phyloP scores from a whole-genome alignment of 2,113 vertebrate genomes.

The Merops nubicus region DNA sequence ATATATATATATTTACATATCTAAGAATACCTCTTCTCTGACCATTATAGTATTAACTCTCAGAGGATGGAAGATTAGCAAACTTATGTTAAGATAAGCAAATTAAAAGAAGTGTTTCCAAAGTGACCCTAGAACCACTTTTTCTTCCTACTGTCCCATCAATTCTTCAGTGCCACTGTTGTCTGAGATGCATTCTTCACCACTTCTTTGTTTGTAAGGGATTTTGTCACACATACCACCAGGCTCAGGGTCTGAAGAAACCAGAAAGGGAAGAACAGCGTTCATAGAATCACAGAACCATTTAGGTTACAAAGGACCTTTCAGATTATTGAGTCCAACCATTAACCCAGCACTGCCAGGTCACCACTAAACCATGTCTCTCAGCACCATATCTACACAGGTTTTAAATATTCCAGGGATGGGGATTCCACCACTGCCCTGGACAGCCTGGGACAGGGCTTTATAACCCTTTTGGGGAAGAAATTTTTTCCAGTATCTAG shows the following conservation, averaged over 20 bases:
- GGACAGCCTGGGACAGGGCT: too few species aligned
- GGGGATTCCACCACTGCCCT: neutral
- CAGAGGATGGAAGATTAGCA: neutral
- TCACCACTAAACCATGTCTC: accelerated
- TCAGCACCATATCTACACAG: neutral
- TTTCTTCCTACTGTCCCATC: neutral
- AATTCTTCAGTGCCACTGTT: neutral
- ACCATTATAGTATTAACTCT: constrained; percentile 6
- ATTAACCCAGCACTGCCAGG: too few species aligned
- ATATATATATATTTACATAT: constrained; percentile 56
- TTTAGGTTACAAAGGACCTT: neutral
- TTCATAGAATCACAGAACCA: neutral
- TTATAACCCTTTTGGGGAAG: too few species aligned
- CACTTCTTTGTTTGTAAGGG: neutral
- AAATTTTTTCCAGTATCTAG: too few species aligned
- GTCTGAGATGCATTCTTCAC: neutral
- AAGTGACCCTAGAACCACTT: neutral
- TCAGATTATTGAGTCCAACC: neutral
- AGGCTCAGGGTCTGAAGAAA: neutral
- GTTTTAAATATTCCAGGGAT: neutral
- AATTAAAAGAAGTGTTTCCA: neutral
- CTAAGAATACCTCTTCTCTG: constrained; percentile 48
- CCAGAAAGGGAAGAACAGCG: neutral
- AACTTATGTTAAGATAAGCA: too few species aligned
- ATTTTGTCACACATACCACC: neutral